A percentile compares a stretch with the other conserved stretches of the same genome.
Evolutionary conservation across 2,888 invertebrate species (phyloP).

Genomic region (Limnephilus lunatus): DNA sequence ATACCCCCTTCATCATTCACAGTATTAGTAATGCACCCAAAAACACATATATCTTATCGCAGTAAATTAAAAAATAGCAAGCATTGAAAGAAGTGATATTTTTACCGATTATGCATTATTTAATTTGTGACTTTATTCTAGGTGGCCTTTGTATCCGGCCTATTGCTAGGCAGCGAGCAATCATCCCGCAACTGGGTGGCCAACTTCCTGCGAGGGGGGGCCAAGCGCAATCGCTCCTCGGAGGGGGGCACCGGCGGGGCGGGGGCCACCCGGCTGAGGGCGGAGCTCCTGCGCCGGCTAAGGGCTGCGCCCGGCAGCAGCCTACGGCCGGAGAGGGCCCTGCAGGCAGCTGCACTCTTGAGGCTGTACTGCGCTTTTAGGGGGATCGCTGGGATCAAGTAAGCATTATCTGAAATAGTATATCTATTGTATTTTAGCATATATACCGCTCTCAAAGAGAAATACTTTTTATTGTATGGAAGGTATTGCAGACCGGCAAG

Average conservation of each 20-base stretch:
- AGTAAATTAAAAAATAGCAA: neutral
- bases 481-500: no score
- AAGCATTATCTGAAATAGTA: conserved; percentile 64
- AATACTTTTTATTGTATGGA: no score
- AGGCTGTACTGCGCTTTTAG: conserved; percentile 94
- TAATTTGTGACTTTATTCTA: conserved; percentile 67
- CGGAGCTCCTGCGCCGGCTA: conserved; percentile 86
- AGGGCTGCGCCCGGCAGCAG: conserved; percentile 80
- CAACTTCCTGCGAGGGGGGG: conserved; percentile 91
- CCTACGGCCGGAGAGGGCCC: conserved; percentile 81
- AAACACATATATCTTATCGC: neutral
- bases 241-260: conserved; percentile 79
- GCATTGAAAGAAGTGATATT: neutral
- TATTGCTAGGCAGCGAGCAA: conserved; percentile 93
- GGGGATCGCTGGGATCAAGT: conserved; percentile 95
- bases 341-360: conserved; percentile 93
- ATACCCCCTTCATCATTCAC: neutral
- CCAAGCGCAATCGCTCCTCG: conserved; percentile 76
- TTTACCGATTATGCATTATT: neutral
- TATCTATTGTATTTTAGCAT: neutral
- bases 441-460: neutral
- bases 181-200: conserved; percentile 95
- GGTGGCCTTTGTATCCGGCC: conserved; percentile 92
- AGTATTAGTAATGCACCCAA: neutral
- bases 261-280: conserved; percentile 85